A percentile compares a stretch with the other conserved stretches of the same genome.
These are phyloP conservation scores for Pipa parva DNA, from an alignment of 2,113 vertebrate species.

Conservation along the genomic window DNA sequence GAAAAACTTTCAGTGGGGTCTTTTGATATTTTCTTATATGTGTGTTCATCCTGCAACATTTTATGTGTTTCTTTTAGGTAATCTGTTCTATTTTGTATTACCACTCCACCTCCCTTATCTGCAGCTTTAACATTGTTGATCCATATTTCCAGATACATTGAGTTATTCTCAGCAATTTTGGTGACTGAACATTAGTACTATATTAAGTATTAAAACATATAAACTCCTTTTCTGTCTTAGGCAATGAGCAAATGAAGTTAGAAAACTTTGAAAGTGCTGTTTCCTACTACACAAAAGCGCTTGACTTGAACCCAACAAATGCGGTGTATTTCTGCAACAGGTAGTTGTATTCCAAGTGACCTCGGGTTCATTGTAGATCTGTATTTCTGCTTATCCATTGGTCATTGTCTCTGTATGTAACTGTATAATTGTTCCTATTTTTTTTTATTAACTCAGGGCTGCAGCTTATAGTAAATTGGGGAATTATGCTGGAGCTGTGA, in stretches of 20 bases:
- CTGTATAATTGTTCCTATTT: too few species aligned
- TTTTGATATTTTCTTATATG: too few species aligned
- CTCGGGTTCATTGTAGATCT: too few species aligned
- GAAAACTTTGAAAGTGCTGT: conserved; percentile 87
- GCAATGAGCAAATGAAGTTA: conserved; percentile 94
- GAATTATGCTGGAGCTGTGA: conserved; percentile 86
- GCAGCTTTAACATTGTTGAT: too few species aligned
- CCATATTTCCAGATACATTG: too few species aligned
- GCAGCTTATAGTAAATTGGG: conserved; percentile 93
- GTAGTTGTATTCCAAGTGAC: conserved; percentile 53
- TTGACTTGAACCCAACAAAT: conserved; percentile 84
- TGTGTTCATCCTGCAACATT: too few species aligned
- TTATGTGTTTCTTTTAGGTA: too few species aligned
- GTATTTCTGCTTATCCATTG: too few species aligned
- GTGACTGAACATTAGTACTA: background rate
- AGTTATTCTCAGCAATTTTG: background rate
- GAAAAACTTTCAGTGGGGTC: too few species aligned
- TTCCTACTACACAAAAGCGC: conserved; percentile 87
- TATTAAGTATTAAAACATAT: background rate
- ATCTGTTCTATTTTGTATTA: too few species aligned
- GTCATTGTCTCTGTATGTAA: too few species aligned
- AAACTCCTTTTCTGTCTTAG: conserved; percentile 48
- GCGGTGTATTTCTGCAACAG: conserved; percentile 97
- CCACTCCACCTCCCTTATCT: too few species aligned
- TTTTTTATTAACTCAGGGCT: conserved; percentile 64